Conservation (phyloP, 2,113 vertebrate species). For the Sardina pilchardus region DNA sequence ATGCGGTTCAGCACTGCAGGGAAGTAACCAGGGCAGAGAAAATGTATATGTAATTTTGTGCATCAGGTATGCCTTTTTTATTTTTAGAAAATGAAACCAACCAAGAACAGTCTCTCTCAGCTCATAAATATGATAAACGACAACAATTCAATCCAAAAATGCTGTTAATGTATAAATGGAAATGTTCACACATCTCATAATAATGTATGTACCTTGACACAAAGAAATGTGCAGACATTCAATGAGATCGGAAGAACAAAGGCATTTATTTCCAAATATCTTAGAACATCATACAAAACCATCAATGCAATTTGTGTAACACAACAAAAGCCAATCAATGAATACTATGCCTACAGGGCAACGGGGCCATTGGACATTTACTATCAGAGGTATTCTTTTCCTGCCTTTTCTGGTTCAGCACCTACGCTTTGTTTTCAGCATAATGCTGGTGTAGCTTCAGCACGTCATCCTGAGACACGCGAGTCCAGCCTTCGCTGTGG, state of each 20-base stretch:
- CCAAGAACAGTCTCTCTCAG: background rate
- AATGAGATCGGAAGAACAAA: background rate
- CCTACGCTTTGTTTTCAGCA: slow-evolving; percentile 38
- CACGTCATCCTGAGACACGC: slow-evolving; percentile 82
- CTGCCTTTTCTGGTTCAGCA: background rate
- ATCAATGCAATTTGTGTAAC: background rate
- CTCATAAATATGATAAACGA: background rate
- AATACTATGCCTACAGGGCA: background rate
- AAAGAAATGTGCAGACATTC: background rate
- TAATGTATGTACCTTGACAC: background rate
- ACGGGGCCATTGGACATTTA: background rate
- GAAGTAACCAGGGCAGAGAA: background rate
- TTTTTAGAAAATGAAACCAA: background rate
- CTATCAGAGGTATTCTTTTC: background rate
- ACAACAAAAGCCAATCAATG: slow-evolving; percentile 5
- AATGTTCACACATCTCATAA: background rate
- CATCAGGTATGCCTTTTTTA: background rate
- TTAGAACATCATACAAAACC: background rate
- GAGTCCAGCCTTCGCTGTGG: slow-evolving; percentile 81
- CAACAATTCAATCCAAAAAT: background rate
- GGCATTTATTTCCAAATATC: slow-evolving; percentile 9
- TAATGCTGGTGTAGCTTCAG: slow-evolving; percentile 78
- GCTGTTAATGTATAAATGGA: background rate
- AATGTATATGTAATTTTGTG: background rate
- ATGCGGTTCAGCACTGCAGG: background rate